A percentile compares a stretch with the other conserved stretches of the same genome.
Conservation (phyloP, 2,888 invertebrate genomes). For the Torymus tubicola region DNA sequence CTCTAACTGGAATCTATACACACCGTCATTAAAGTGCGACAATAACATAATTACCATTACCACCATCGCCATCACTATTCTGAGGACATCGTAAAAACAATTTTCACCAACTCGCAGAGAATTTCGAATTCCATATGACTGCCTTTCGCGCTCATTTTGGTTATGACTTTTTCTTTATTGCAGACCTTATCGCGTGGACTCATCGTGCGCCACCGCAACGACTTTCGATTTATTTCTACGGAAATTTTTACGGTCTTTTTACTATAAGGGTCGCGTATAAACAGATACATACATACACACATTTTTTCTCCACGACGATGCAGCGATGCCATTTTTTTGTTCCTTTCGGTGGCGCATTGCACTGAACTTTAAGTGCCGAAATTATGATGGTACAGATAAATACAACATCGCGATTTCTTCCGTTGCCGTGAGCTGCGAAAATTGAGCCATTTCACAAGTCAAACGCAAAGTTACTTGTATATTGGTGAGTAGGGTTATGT, state of each 20-base stretch:
- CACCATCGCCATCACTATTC: too few relatives aligned
- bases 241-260: slow-evolving; percentile 46
- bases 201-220: slow-evolving; percentile 20
- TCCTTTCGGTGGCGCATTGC: neutral
- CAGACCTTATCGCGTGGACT: slow-evolving; percentile 31
- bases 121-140: neutral
- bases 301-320: neutral
- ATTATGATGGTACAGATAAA: neutral
- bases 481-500: neutral
- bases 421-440: neutral
- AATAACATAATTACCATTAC: too few relatives aligned
- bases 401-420: too few relatives aligned
- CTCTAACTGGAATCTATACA: too few relatives aligned
- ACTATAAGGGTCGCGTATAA: neutral
- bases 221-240: slow-evolving; percentile 45
- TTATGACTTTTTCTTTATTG: slow-evolving; percentile 50
- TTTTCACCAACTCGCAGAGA: too few relatives aligned
- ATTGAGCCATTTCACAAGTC: slow-evolving; percentile 14
- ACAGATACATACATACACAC: too few relatives aligned
- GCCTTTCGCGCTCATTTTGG: slow-evolving; percentile 32
- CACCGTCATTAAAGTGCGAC: too few relatives aligned
- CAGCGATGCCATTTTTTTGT: neutral
- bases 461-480: neutral
- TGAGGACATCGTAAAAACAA: too few relatives aligned
- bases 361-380: slow-evolving; percentile 3